phyloP scores from a whole-genome alignment of 1,140 invertebrate species.

The Hycleus phaleratus region DNA sequence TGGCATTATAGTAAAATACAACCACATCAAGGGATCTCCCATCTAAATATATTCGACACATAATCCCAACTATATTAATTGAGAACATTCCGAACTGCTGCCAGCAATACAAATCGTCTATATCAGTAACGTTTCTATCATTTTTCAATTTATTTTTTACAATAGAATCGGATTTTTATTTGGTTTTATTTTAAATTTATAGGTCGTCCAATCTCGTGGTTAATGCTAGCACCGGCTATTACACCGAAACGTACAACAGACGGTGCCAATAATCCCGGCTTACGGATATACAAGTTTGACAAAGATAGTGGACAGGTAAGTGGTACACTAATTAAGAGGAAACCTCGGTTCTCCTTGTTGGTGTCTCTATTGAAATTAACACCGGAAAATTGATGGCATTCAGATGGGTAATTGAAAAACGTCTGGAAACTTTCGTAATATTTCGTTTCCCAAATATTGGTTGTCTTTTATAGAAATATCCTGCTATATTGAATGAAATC shows the following conservation, averaged over 20 bases:
- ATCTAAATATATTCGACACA: too few relatives aligned
- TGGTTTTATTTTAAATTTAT: too few relatives aligned
- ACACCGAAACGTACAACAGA: slow-evolving; percentile 67
- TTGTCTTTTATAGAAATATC: neutral
- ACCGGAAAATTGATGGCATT: neutral
- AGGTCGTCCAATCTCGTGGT: slow-evolving; percentile 74
- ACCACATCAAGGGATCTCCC: too few relatives aligned
- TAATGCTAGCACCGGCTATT: slow-evolving; percentile 78
- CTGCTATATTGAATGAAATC: slow-evolving; percentile 3
- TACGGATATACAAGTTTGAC: slow-evolving; percentile 84
- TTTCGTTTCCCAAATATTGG: neutral
- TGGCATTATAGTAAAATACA: too few relatives aligned
- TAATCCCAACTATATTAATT: too few relatives aligned
- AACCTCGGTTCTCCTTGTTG: too few relatives aligned
- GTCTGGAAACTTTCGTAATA: neutral
- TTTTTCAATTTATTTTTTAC: too few relatives aligned
- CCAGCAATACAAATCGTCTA: too few relatives aligned
- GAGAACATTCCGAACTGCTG: too few relatives aligned
- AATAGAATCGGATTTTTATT: too few relatives aligned
- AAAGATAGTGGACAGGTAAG: slow-evolving; percentile 68
- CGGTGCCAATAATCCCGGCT: slow-evolving; percentile 77
- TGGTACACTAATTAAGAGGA: neutral
- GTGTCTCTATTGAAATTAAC: neutral
- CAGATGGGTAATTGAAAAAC: neutral
- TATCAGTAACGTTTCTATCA: too few relatives aligned